A percentile compares a stretch with the other conserved stretches of the same genome.
Conservation (phyloP, 2,797 vertebrate species). For the Allobates femoralis region DNA sequence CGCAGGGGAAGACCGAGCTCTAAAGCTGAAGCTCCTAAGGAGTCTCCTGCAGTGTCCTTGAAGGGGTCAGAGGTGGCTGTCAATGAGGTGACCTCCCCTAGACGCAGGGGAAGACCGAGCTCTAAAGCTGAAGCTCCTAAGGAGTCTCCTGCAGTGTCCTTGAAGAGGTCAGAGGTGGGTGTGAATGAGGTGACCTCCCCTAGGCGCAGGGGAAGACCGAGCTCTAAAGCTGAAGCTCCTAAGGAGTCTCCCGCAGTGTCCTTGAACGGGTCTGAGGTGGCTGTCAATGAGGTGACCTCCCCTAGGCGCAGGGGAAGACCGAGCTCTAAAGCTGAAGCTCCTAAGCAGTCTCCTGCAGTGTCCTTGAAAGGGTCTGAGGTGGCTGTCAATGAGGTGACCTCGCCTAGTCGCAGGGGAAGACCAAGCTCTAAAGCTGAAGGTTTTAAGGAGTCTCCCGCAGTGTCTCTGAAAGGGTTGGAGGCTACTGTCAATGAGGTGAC, state of each 20-base stretch:
- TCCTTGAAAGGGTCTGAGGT: no score
- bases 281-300: neutral
- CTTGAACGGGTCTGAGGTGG: no score
- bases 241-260: no score
- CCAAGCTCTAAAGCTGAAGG: neutral
- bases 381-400: neutral
- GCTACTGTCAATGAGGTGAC: neutral
- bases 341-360: no score
- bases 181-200: neutral
- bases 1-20: neutral
- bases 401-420: neutral
- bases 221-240: no score
- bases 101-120: neutral
- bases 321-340: neutral
- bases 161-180: neutral
- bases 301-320: neutral
- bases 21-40: no score
- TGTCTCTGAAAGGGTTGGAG: neutral
- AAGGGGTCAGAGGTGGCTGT: neutral
- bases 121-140: no score
- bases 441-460: neutral
- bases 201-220: neutral
- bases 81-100: neutral
- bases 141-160: neutral
- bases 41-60: neutral